Base-by-base conservation (phyloP, 2,888 invertebrate genomes). In the Acleris laterana region DNA sequence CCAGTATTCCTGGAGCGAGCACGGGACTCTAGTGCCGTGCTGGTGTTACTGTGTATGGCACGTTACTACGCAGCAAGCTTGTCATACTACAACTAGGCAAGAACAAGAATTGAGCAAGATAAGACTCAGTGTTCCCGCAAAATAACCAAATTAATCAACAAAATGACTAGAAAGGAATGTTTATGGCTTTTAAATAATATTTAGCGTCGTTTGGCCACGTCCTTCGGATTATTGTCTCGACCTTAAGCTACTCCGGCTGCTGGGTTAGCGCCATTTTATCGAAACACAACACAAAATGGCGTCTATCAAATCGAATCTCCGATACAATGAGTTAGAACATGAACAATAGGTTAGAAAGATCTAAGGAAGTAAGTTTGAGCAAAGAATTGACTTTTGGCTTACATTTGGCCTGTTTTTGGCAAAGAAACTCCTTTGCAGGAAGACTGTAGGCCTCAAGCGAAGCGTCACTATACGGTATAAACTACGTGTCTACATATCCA, bases 81-180 rank as follows among this genome's bases (percentile, higher is more conserved):
- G 70, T 69, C 69, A 71, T 65, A 53, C 64, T 83, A 86, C 83
- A 79, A 82, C 86, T 86, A 89, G 83, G 87, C 88, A 85, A 90
- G 86, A 88, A 80, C 76, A 81, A 84, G 84, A 84, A 84, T 89
- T 91, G 91, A 91, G 91, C 91, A 90, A 90, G 85, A 83, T 60
- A 79, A 84, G 78, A 83, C 81, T 83, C 77, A 61, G 63, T 63
- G 80, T 77, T 82, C 79, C 80, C 82, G 84, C 82, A 80, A 83
- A 81, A 78, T 71, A 72, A 74, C 68, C 61, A 63, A 74, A 74
- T 65, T 60, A 70, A 62, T 57, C 19, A 69, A 68, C 68, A 68
- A 76, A 88, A 89, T 91, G 92, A 91, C 91, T 91, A 91, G 91
- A 90, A 78, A 85, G 91, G 90, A 92, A 92, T 90, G 91, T 90